A percentile compares a stretch with the other conserved stretches of the same genome.
phyloP scores from a whole-genome alignment of 2,888 invertebrate genomes.

The Drosophila putrida region DNA sequence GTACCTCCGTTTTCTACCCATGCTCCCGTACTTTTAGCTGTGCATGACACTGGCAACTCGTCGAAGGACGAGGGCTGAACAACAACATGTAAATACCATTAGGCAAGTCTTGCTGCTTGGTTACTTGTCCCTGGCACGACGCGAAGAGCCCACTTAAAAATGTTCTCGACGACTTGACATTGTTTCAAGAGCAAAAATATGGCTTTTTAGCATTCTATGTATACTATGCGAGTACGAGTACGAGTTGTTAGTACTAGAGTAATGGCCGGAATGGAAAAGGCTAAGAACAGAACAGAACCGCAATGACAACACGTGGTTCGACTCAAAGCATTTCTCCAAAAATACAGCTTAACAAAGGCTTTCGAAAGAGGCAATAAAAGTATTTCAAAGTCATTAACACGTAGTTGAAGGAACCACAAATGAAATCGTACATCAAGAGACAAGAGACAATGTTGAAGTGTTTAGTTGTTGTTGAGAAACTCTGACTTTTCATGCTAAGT shows the following conservation, averaged over 20 bases:
- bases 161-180: conserved; percentile 77
- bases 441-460: conserved; percentile 12
- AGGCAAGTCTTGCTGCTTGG: conserved; percentile 37
- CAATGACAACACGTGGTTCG: conserved; percentile 41
- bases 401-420: conserved; percentile 15
- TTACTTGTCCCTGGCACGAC: conserved; percentile 45
- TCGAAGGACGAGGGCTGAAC: conserved; percentile 37
- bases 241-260: conserved; percentile 22
- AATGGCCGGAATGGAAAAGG: conserved; percentile 35
- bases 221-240: too few relatives aligned
- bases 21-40: conserved; percentile 8
- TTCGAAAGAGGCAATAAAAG: conserved; percentile 39
- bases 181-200: conserved; percentile 76
- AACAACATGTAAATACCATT: conserved; percentile 75
- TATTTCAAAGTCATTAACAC: conserved; percentile 31
- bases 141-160: conserved; percentile 61
- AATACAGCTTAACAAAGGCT: conserved; percentile 8
- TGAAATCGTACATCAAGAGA: background rate
- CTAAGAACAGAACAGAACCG: conserved; percentile 17
- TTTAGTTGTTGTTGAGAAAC: background rate
- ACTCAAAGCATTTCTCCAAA: conserved; percentile 18
- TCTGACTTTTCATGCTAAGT: background rate
- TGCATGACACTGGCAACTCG: conserved; percentile 63
- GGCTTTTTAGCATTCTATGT: conserved; percentile 68
- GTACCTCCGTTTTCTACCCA: conserved; percentile 4